A percentile compares a stretch with the other conserved stretches of the same genome.
Conservation (phyloP, 2,113 vertebrate species). For the Varanus komodoensis region DNA sequence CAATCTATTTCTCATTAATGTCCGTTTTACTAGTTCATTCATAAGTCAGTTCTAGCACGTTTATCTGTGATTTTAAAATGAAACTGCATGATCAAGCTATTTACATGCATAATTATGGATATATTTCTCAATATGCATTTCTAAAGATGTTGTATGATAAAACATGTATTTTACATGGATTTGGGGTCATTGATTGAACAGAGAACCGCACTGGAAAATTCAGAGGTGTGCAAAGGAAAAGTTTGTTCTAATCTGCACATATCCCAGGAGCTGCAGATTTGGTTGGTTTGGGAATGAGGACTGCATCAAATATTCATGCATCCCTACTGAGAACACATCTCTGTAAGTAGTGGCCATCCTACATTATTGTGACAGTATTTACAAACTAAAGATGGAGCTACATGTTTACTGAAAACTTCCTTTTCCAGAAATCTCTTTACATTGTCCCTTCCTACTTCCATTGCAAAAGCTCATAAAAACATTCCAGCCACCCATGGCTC, state of each 20-base stretch:
- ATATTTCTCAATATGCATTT: not conserved
- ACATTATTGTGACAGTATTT: not conserved
- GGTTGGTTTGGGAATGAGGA: not conserved
- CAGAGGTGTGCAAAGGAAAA: not conserved
- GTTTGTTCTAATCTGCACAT: not conserved
- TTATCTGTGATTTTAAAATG: not conserved
- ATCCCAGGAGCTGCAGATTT: not conserved
- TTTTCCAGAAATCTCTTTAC: not conserved
- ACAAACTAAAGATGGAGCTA: not conserved
- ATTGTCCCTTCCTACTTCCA: not conserved
- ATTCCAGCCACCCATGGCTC: not conserved
- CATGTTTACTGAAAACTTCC: not conserved
- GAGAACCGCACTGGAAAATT: not conserved
- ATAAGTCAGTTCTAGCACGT: not conserved
- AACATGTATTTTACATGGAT: not conserved
- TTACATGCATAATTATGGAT: not conserved
- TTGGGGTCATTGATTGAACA: not conserved
- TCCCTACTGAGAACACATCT: not conserved
- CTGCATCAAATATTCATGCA: not conserved
- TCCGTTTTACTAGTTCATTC: not conserved
- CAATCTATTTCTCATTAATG: not conserved
- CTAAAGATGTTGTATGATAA: not conserved
- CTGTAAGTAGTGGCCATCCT: no score
- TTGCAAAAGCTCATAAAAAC: not conserved
- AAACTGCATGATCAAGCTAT: not conserved